phyloP scores from a whole-genome alignment of 2,797 vertebrate genomes.

The Myiothlypis coronata region DNA sequence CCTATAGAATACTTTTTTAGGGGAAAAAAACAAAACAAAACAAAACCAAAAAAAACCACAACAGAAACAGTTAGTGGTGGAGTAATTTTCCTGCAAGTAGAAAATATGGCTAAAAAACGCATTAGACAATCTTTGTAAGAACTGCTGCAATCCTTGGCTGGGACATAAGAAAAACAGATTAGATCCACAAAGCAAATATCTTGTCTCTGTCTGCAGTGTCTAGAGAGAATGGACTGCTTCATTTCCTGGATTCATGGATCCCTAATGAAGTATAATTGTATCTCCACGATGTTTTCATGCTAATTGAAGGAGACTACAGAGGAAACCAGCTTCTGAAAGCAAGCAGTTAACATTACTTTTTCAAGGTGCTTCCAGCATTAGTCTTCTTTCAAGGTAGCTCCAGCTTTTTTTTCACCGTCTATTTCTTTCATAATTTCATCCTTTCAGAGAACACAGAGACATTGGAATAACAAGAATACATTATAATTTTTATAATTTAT shows the following conservation, averaged over 20 bases:
- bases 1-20: neutral
- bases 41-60: neutral
- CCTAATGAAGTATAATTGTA: constrained; percentile 32
- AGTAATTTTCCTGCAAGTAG: neutral
- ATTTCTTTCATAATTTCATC: neutral
- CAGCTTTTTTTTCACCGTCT: neutral
- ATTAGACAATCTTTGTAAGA: neutral
- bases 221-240: constrained; percentile 22
- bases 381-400: neutral
- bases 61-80: neutral
- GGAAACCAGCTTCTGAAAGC: neutral
- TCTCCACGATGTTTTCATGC: neutral
- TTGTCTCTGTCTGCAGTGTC: neutral
- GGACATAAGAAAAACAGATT: constrained; percentile 3
- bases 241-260: constrained; percentile 44
- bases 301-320: constrained; percentile 28
- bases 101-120: neutral
- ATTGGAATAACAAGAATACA: neutral
- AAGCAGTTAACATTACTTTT: neutral
- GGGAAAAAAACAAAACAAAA: neutral
- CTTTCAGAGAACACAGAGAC: neutral
- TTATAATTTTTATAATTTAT: neutral
- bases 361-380: neutral
- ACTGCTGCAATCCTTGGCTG: neutral
- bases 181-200: neutral